Evolutionary conservation across 1,140 invertebrate species (phyloP).

Genomic region (Thereuonema tuberculata): DNA sequence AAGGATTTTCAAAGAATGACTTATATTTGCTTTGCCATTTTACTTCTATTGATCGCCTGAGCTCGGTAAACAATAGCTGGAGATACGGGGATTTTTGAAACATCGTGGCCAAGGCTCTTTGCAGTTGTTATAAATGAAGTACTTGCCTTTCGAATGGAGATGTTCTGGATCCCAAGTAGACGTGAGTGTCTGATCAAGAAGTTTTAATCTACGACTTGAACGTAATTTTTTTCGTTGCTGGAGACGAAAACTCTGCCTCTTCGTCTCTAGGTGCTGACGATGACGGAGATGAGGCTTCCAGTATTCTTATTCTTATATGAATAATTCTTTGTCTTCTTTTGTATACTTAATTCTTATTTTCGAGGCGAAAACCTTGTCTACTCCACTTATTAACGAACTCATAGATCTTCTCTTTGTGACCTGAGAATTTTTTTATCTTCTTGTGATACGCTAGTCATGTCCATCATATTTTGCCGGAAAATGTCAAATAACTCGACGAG

Average conservation of each 20-base stretch:
- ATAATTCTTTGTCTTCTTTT: background rate
- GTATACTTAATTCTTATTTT: too few relatives aligned
- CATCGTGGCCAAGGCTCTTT: background rate
- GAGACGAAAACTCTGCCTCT: background rate
- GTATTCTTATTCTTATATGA: background rate
- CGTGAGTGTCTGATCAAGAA: background rate
- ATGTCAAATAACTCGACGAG: too few relatives aligned
- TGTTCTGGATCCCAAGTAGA: background rate
- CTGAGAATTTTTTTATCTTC: slow-evolving; percentile 12
- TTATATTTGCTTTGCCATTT: slow-evolving; percentile 13
- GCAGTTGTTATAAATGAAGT: background rate
- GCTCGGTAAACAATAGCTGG: background rate
- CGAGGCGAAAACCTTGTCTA: too few relatives aligned
- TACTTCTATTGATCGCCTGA: slow-evolving; percentile 9
- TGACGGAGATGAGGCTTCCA: background rate
- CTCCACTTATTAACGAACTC: too few relatives aligned
- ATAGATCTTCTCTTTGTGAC: slow-evolving; percentile 9
- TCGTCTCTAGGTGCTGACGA: background rate
- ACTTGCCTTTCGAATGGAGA: too few relatives aligned
- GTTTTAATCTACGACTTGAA: background rate
- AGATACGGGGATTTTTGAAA: background rate
- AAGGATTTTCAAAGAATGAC: slow-evolving; percentile 6
- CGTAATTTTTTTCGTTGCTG: background rate
- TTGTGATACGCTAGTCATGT: slow-evolving; percentile 13
- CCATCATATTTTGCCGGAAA: too few relatives aligned